Conservation (phyloP, 2,113 vertebrate genomes). For the Cyprinodon tularosa region DNA sequence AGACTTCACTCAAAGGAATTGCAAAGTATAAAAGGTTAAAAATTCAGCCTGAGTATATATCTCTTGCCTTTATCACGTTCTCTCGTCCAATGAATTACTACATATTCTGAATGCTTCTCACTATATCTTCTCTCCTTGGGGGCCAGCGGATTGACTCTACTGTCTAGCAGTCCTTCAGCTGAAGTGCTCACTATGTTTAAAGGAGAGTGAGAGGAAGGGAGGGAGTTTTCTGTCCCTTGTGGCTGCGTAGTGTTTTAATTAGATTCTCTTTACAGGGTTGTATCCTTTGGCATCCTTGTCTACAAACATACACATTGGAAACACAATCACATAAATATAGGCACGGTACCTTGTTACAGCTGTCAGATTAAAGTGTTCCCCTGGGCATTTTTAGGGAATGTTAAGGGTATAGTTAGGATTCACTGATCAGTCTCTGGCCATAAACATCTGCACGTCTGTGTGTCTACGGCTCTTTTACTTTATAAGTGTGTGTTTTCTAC, state of each 20-base stretch:
- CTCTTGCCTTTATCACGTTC: conserved; percentile 2
- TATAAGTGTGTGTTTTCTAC: conserved; percentile 44
- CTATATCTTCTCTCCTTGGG: conserved; percentile 40
- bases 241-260: conserved; percentile 72
- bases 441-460: conserved; percentile 43
- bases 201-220: conserved; percentile 35
- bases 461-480: conserved; percentile 39
- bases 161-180: conserved; percentile 58
- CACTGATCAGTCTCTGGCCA: conserved; percentile 55
- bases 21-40: conserved; percentile 4
- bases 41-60: conserved; percentile 1
- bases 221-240: conserved; percentile 50
- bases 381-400: conserved; percentile 49
- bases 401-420: conserved; percentile 61
- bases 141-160: conserved; percentile 42
- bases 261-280: conserved; percentile 73
- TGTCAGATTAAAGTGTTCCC: conserved; percentile 66
- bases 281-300: conserved; percentile 72
- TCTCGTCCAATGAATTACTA: conserved; percentile 27
- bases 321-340: conserved; percentile 62
- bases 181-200: conserved; percentile 57
- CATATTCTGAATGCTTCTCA: conserved; percentile 24
- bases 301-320: conserved; percentile 18
- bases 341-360: conserved; percentile 66
- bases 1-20: not conserved